Evolutionary conservation across 2,888 invertebrate species (phyloP).

Genomic region (Oscheius sp.): DNA sequence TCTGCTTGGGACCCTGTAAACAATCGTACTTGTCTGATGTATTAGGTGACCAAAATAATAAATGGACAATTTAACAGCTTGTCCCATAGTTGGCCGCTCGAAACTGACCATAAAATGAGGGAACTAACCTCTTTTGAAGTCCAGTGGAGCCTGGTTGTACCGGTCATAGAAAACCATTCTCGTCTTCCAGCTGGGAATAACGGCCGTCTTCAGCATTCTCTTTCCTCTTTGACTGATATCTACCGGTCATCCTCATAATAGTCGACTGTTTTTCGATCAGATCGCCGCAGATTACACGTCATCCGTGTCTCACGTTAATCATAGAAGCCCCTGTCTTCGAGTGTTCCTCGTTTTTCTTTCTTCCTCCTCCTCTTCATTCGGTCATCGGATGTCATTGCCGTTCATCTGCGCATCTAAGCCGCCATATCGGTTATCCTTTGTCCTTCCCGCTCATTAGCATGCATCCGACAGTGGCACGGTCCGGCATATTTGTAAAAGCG

Average conservation of each 20-base stretch:
- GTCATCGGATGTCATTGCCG: neutral
- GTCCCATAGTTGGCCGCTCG: no score
- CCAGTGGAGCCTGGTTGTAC: no score
- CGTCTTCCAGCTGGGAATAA: no score
- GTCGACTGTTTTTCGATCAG: neutral
- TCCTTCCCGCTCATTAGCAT: constrained; percentile 23
- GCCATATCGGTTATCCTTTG: neutral
- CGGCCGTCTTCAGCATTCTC: no score
- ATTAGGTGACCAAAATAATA: no score
- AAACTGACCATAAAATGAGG: no score
- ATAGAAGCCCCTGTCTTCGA: neutral
- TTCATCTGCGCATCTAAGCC: neutral
- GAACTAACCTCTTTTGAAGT: no score
- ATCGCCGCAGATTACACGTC: no score
- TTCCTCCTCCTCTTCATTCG: neutral
- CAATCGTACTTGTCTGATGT: neutral
- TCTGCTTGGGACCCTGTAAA: constrained; percentile 10
- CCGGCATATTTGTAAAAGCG: constrained; percentile 26
- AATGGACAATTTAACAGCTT: no score
- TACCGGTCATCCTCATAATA: neutral
- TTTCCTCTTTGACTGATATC: neutral
- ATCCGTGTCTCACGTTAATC: neutral
- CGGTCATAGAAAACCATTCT: no score
- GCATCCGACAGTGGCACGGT: neutral
- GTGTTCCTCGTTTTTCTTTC: neutral